These are phyloP conservation scores for Manacus vitellinus DNA, from an alignment of 2,113 vertebrate species.

Conservation along the genomic window DNA sequence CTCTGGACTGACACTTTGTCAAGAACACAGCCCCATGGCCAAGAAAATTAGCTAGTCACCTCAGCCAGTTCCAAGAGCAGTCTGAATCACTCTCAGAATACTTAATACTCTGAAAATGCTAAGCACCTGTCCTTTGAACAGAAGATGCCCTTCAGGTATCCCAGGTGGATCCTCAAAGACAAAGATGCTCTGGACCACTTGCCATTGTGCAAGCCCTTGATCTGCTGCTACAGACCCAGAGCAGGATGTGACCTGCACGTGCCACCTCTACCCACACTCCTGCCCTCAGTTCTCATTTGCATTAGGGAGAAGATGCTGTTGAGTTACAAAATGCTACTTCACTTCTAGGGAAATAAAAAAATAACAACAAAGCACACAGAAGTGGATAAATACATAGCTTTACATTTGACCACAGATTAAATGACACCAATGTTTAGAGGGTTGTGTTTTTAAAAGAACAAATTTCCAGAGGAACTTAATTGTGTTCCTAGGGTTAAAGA, in stretches of 20 bases:
- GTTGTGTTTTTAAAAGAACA: background rate
- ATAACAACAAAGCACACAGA: background rate
- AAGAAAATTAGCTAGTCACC: background rate
- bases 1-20: fast-evolving
- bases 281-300: background rate
- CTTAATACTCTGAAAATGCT: background rate
- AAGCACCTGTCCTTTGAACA: background rate
- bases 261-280: background rate
- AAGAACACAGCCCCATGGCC: background rate
- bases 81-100: background rate
- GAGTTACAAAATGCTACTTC: background rate
- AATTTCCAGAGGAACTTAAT: background rate
- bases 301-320: background rate
- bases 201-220: background rate
- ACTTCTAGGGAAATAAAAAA: background rate
- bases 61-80: background rate
- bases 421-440: background rate
- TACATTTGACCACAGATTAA: background rate
- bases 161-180: background rate
- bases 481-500: background rate
- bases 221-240: background rate
- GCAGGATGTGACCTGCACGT: background rate
- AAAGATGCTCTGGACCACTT: background rate
- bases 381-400: background rate
- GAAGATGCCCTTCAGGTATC: background rate